These are phyloP conservation scores for Bovichtus diacanthus DNA, from an alignment of 2,797 vertebrate species.

Conservation along the genomic window DNA sequence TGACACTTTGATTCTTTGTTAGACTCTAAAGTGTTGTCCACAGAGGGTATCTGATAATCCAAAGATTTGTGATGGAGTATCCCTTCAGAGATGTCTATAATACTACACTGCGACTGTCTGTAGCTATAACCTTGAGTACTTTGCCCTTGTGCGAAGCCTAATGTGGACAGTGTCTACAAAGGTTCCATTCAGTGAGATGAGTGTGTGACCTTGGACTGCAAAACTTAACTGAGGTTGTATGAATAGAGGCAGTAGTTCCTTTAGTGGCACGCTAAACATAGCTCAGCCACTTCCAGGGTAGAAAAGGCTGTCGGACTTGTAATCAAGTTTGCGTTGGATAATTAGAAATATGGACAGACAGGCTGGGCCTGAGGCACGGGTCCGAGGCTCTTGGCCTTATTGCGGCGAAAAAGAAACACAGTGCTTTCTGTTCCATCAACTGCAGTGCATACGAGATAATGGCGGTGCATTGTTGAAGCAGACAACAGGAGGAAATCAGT, in stretches of 20 bases:
- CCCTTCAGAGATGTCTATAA: background rate
- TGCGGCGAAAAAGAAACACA: constrained; percentile 13
- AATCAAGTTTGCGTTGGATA: constrained; percentile 8
- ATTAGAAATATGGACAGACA: constrained; percentile 23
- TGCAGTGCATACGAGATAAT: background rate
- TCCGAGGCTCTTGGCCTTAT: constrained; percentile 1
- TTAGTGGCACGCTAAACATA: background rate
- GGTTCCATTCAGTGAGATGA: background rate
- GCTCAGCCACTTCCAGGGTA: background rate
- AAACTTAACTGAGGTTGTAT: background rate
- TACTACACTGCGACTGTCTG: background rate
- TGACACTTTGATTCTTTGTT: too few relatives aligned
- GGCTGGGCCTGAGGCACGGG: constrained; percentile 5
- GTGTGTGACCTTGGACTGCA: background rate
- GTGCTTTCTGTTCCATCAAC: constrained; percentile 2
- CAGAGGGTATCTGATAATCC: background rate
- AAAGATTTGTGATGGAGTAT: background rate
- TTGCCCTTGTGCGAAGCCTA: background rate
- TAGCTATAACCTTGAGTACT: background rate
- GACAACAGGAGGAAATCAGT: background rate
- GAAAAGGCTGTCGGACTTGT: background rate
- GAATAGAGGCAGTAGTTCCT: background rate
- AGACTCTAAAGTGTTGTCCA: too few relatives aligned
- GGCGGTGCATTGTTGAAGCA: background rate
- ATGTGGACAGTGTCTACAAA: background rate